Evolutionary conservation across 53 echinoderm and acorn worm genomes (phyloP).

Genomic region (Antedon mediterranea): DNA sequence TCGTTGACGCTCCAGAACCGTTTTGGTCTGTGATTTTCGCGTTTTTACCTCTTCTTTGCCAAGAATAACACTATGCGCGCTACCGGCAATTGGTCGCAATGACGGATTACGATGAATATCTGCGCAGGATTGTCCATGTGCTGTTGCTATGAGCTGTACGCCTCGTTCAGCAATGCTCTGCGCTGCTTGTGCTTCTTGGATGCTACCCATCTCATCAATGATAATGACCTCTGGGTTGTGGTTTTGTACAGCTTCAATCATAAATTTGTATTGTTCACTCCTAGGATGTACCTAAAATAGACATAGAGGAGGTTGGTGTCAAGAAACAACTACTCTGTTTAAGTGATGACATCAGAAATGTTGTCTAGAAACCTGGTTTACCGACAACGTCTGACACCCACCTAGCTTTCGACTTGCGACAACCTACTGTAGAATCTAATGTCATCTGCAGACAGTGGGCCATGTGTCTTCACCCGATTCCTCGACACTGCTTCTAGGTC

Average conservation of each 20-base stretch:
- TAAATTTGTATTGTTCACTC: slow-evolving; percentile 23
- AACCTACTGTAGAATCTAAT: too few relatives aligned
- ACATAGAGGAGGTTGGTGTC: too few relatives aligned
- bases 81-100: slow-evolving; percentile 5
- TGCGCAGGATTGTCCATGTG: slow-evolving; percentile 16
- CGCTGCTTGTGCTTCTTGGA: slow-evolving; percentile 21
- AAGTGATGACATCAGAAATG: too few relatives aligned
- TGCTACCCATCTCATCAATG: slow-evolving; percentile 27
- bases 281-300: slow-evolving; percentile 12
- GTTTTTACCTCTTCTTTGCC: background rate
- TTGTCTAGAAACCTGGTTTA: background rate
- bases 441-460: too few relatives aligned
- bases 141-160: slow-evolving; percentile 31
- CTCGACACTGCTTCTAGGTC: too few relatives aligned
- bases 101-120: slow-evolving; percentile 20
- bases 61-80: background rate
- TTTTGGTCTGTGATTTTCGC: background rate
- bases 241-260: slow-evolving; percentile 29
- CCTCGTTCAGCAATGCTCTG: slow-evolving; percentile 18
- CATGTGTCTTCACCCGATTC: too few relatives aligned
- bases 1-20: slow-evolving; percentile 10
- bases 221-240: slow-evolving; percentile 39
- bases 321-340: background rate
- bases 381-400: background rate
- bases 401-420: background rate